Conservation (phyloP, 2,888 invertebrate genomes). For the Rugalucina vietnamica region DNA sequence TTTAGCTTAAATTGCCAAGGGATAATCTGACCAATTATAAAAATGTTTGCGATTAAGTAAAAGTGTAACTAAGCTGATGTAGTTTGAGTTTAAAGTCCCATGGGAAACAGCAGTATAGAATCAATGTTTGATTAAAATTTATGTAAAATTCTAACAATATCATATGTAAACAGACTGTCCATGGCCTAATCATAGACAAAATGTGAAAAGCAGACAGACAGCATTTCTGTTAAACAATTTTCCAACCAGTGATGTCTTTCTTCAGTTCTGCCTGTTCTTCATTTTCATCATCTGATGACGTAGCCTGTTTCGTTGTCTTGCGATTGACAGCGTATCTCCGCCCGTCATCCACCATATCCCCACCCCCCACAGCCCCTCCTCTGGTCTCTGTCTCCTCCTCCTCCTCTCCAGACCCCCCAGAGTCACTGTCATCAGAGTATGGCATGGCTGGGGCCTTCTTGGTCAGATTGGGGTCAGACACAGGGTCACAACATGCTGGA, state of each 20-base stretch:
- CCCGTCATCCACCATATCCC: slow-evolving; percentile 1
- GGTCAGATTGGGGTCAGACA: slow-evolving; percentile 17
- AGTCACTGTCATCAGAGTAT: slow-evolving; percentile 14
- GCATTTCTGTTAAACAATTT: too few species aligned
- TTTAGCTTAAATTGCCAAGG: too few species aligned
- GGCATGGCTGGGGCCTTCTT: slow-evolving; percentile 47
- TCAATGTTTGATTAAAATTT: too few species aligned
- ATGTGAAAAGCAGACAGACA: too few species aligned
- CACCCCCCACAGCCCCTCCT: neutral
- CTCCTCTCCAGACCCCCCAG: neutral
- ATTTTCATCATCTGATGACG: neutral
- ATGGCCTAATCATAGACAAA: too few species aligned
- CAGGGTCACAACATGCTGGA: slow-evolving; percentile 51
- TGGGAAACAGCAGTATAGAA: too few species aligned
- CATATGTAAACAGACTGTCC: too few species aligned
- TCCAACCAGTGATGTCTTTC: slow-evolving; percentile 2
- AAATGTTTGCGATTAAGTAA: too few species aligned
- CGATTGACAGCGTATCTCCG: neutral
- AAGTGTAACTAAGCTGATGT: too few species aligned
- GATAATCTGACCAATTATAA: too few species aligned
- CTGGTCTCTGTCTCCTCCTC: neutral
- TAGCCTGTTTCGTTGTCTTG: neutral
- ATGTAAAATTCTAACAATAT: too few species aligned
- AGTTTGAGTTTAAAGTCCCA: too few species aligned
- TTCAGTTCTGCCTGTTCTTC: neutral